Evolutionary conservation across 2,113 vertebrate genomes (phyloP), one percentile per base, ranked within the genome.

Genomic region (Zosterops japonicus): DNA sequence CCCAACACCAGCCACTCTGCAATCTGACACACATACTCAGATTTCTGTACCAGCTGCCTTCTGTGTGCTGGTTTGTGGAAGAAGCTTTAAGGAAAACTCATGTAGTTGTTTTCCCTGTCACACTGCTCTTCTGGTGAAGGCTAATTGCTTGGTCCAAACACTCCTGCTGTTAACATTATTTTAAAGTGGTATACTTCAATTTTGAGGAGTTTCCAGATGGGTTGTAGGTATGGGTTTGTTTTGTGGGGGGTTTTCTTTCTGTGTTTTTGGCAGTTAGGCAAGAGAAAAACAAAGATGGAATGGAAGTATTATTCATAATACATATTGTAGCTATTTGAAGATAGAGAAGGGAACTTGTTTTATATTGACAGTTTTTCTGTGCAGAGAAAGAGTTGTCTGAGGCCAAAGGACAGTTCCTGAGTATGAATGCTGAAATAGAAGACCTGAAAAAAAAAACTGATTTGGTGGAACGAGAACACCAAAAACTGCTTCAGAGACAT

Each of bases 401-500:
- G 77, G 97, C 96, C 4, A 93, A 97, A 89, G 97, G 78, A 92
- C 96, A 81, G 67, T 55, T 98, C 10, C 96, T 98, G 93, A 97
- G 92, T 87, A 83, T 99, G 64, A 98, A 96, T 94, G 71, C 95
- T 24, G 98, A 99, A 94, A 94, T 98, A 29, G 83, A 92, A 88
- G 60, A 88, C 23, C 81, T 99, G 49, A 98, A 98, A 94, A 97
- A 98, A 64, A 96, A 88, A 47, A 77, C 97, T 47, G 46, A 20
- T 82, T 96, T 97, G 41, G 95, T 98, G 88, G 95, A 96, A 61
- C 90, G 98, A 82, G 96, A 96, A 79, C 76, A 72, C 72, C 96
- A 98, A 87, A 96, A 97, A 19, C 95, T 99, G 5, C 97, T 98
- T 85, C 96, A 98, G 88, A 97, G 98, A 82, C 95, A 98, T 23